Conservation (phyloP, 2,888 invertebrate species). For the Andrena dorsata region DNA sequence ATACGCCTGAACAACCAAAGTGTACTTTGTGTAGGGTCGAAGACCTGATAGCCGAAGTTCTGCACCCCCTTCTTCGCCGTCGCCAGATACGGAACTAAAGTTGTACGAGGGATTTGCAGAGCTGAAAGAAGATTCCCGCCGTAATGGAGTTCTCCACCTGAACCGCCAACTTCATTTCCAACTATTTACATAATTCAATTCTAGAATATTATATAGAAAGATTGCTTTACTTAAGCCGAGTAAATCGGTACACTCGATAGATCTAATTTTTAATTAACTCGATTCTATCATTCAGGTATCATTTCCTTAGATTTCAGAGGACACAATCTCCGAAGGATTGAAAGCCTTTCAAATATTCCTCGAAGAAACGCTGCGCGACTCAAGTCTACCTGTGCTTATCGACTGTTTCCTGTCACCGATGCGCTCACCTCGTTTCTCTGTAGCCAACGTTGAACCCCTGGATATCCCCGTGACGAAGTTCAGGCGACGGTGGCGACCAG, state of each 20-base stretch:
- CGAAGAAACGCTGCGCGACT: too few relatives aligned
- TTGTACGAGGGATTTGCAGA: constrained; percentile 87
- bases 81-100: constrained; percentile 89
- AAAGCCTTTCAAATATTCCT: neutral
- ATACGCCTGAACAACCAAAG: constrained; percentile 90
- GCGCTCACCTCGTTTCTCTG: constrained; percentile 85
- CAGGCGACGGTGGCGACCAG: constrained; percentile 90
- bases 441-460: constrained; percentile 92
- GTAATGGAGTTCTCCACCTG: constrained; percentile 43
- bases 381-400: too few relatives aligned
- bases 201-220: neutral
- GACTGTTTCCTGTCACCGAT: neutral
- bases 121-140: constrained; percentile 70
- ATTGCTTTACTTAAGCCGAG: neutral
- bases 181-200: constrained; percentile 32
- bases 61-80: constrained; percentile 89
- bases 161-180: constrained; percentile 10
- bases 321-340: neutral
- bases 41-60: constrained; percentile 88
- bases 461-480: constrained; percentile 91
- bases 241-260: neutral
- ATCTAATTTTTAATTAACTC: neutral
- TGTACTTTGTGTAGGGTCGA: constrained; percentile 89
- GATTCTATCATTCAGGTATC: neutral
- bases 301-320: neutral